Evolutionary conservation across 1,140 invertebrate species (phyloP).

Genomic region (Arctopsyche grandis): DNA sequence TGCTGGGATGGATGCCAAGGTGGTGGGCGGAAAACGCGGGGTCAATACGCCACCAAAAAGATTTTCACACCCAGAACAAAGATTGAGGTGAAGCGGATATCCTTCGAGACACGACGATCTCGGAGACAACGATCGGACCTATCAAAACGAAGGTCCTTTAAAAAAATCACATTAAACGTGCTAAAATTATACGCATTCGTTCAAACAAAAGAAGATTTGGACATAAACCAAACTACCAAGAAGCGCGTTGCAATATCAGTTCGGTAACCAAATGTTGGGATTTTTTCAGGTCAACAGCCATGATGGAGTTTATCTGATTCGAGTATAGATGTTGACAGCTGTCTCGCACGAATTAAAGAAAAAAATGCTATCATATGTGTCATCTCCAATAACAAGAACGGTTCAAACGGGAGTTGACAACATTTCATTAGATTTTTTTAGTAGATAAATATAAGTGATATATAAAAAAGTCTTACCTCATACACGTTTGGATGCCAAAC

Average conservation of each 20-base stretch:
- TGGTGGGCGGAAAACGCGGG: neutral
- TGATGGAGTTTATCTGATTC: too few relatives aligned
- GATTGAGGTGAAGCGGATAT: neutral
- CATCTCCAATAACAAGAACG: too few relatives aligned
- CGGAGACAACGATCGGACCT: neutral
- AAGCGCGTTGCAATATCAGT: neutral
- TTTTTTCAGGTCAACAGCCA: too few relatives aligned
- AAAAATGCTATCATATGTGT: too few relatives aligned
- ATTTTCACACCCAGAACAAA: neutral
- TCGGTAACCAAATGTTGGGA: too few relatives aligned
- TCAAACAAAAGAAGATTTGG: neutral
- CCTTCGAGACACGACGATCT: neutral
- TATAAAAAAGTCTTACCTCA: conserved; percentile 77
- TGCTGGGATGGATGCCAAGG: neutral
- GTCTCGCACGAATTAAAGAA: too few relatives aligned
- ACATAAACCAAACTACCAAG: neutral
- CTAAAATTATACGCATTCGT: neutral
- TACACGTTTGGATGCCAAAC: conserved; percentile 99
- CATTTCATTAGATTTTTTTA: too few relatives aligned
- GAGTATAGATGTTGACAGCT: too few relatives aligned
- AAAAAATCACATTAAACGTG: neutral
- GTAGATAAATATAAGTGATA: too few relatives aligned
- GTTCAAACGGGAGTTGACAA: too few relatives aligned
- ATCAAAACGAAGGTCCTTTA: neutral
- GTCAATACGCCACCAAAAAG: neutral